These are phyloP conservation scores for Dinothrombium tinctorium DNA, from an alignment of 1,140 invertebrate species.

Conservation along the genomic window DNA sequence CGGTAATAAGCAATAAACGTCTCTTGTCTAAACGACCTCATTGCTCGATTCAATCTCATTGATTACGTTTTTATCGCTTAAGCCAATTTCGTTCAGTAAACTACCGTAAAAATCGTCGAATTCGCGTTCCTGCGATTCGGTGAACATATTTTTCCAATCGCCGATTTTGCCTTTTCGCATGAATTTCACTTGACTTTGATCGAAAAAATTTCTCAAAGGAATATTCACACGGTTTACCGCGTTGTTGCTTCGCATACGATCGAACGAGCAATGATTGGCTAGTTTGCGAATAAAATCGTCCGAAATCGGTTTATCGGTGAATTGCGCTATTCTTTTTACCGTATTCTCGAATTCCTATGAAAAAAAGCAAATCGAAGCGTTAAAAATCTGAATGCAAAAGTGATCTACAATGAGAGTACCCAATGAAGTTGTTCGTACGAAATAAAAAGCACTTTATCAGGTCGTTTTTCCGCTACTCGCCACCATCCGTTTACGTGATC, in stretches of 20 bases:
- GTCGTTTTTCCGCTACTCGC: conserved; percentile 17
- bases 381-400: no score
- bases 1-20: no score
- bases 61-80: no score
- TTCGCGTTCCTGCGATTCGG: conserved; percentile 27
- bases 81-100: not conserved
- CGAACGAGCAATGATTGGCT: conserved; percentile 24
- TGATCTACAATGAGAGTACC: no score
- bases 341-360: conserved; percentile 20
- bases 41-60: no score
- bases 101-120: conserved; percentile 33
- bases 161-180: conserved; percentile 37
- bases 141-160: conserved; percentile 60
- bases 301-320: conserved; percentile 22
- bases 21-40: no score
- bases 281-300: conserved; percentile 16
- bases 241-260: conserved; percentile 21
- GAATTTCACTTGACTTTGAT: conserved; percentile 18
- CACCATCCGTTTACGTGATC: conserved; percentile 27
- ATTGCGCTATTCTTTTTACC: conserved; percentile 23
- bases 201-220: conserved; percentile 13
- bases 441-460: conserved; percentile 25
- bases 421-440: conserved; percentile 28
- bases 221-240: conserved; percentile 14
- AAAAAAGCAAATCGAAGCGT: not conserved